phyloP scores from a whole-genome alignment of 2,888 invertebrate species.

The Pristionchus arcanus region DNA sequence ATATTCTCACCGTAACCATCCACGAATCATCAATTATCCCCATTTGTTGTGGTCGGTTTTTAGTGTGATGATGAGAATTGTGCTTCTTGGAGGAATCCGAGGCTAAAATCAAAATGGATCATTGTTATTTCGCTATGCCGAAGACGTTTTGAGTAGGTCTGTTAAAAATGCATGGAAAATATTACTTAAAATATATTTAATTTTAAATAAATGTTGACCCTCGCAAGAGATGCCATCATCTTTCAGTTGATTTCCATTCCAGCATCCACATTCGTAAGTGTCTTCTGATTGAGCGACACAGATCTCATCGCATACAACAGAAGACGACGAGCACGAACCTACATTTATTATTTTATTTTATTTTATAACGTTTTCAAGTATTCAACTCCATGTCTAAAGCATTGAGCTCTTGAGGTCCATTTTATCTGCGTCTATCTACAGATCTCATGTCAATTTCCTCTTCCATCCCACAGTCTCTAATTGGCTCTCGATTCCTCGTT shows the following conservation, averaged over 20 bases:
- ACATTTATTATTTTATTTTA: background rate
- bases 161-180: no score
- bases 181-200: background rate
- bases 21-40: background rate
- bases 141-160: no score
- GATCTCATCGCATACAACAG: slow-evolving; percentile 6
- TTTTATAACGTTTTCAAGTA: background rate
- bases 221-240: slow-evolving; percentile 66
- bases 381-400: no score
- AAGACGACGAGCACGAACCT: slow-evolving; percentile 34
- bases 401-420: no score
- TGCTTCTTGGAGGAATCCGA: background rate
- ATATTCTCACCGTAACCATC: slow-evolving; percentile 25
- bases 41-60: background rate
- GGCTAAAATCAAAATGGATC: background rate
- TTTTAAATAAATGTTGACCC: slow-evolving; percentile 43
- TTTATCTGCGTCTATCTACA: background rate
- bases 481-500: slow-evolving; percentile 2
- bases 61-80: background rate
- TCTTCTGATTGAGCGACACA: slow-evolving; percentile 50
- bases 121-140: no score
- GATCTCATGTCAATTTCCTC: slow-evolving; percentile 7
- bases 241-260: slow-evolving; percentile 64
- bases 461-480: background rate
- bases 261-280: slow-evolving; percentile 69